Percentiles rank a stretch among this genome's conserved stretches.
Evolutionary conservation across 2,797 vertebrate species (phyloP).

Genomic region (Pristis pectinata): DNA sequence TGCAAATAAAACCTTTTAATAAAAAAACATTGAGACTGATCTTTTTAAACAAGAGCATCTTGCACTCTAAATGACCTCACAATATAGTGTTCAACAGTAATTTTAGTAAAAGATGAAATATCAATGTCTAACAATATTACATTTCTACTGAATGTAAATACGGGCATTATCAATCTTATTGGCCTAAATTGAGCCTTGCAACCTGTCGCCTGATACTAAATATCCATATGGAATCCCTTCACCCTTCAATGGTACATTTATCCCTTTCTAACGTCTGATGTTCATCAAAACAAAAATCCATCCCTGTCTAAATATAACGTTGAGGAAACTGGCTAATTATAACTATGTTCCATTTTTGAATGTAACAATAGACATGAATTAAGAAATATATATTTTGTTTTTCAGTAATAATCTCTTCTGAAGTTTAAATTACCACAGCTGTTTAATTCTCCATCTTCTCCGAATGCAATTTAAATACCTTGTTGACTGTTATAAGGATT

Average conservation of each 20-base stretch:
- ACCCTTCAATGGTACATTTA: not conserved
- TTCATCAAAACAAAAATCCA: slow-evolving; percentile 1
- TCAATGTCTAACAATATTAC: slow-evolving; percentile 9
- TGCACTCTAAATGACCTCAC: not conserved
- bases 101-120: not conserved
- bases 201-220: not conserved
- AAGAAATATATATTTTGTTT: slow-evolving; percentile 8
- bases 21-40: not conserved
- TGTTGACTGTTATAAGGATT: slow-evolving; percentile 16
- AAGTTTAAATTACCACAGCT: slow-evolving; percentile 31
- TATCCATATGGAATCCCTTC: slow-evolving; percentile 5
- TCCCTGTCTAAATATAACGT: not conserved
- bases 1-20: not conserved
- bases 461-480: slow-evolving; percentile 27
- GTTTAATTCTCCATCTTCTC: slow-evolving; percentile 30
- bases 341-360: not conserved
- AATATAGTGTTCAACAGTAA: not conserved
- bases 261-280: not conserved
- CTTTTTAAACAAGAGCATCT: not conserved
- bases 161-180: not conserved
- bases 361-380: not conserved
- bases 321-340: not conserved
- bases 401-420: not conserved
- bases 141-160: not conserved
- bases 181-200: not conserved